These are phyloP conservation scores for Harlomillsia oculata DNA, from an alignment of 1,140 invertebrate genomes.

Conservation along the genomic window DNA sequence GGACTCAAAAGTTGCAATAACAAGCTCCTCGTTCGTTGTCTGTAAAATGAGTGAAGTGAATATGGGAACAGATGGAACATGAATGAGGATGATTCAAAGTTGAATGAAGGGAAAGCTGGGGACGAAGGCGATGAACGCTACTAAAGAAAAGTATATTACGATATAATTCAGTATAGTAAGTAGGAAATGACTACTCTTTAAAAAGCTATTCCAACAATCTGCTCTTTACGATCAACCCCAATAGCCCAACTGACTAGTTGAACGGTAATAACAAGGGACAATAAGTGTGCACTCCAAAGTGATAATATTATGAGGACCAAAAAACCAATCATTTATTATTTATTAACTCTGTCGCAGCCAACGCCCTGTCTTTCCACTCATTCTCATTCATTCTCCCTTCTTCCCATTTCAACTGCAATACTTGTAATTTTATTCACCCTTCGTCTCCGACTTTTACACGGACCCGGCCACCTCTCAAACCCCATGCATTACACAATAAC, in stretches of 20 bases:
- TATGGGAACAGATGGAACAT: slow-evolving; percentile 26
- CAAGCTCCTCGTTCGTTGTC: no score
- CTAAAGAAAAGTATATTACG: not conserved
- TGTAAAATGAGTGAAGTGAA: slow-evolving; percentile 9
- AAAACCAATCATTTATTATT: slow-evolving; percentile 26
- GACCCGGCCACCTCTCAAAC: no score
- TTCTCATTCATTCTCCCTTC: not conserved
- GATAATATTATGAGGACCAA: slow-evolving; percentile 16
- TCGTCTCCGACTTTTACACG: no score
- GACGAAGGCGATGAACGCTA: slow-evolving; percentile 14
- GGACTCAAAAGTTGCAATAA: no score
- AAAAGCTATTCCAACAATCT: no score
- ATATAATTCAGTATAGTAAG: no score
- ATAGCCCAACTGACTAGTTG: not conserved
- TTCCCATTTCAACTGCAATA: no score
- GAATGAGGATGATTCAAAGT: slow-evolving; percentile 26
- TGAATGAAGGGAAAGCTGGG: slow-evolving; percentile 8
- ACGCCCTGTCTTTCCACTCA: slow-evolving; percentile 5
- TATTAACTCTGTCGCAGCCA: slow-evolving; percentile 21
- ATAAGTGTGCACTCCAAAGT: slow-evolving; percentile 16
- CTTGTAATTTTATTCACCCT: no score
- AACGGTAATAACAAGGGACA: slow-evolving; percentile 1
- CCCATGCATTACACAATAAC: no score
- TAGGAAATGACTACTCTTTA: no score
- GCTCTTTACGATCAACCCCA: no score